phyloP scores from a whole-genome alignment of 2,797 vertebrate genomes.

The Cossypha caffra region DNA sequence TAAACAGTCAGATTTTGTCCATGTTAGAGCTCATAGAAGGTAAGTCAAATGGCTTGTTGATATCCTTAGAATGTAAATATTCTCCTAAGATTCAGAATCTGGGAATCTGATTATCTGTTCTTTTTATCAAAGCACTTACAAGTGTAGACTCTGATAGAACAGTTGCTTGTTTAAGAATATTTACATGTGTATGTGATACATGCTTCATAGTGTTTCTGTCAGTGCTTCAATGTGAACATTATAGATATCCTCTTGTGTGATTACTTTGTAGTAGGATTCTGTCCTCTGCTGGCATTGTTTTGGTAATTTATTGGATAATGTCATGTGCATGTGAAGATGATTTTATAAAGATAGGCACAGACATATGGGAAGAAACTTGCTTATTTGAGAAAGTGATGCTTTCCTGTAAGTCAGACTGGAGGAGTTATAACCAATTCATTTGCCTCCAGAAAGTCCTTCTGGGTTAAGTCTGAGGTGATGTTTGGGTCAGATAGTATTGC shows the following conservation, averaged over 20 bases:
- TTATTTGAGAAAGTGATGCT: not conserved
- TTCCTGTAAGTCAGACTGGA: not conserved
- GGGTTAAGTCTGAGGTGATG: not conserved
- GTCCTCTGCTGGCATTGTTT: conserved; percentile 54
- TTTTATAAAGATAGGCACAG: not conserved
- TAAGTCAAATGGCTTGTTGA: conserved; percentile 78
- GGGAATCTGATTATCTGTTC: not conserved
- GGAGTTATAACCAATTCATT: not conserved
- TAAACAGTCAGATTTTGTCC: conserved; percentile 74
- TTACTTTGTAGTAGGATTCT: conserved; percentile 51
- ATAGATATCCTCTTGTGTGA: not conserved
- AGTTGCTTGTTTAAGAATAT: conserved; percentile 10
- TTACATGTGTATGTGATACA: not conserved
- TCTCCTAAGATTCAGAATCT: not conserved
- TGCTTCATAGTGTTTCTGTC: not conserved
- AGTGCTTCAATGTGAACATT: not conserved
- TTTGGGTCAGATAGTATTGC: not conserved
- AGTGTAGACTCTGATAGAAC: not conserved
- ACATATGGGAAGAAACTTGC: not conserved
- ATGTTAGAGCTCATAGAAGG: conserved; percentile 98
- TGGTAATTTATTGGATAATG: conserved; percentile 14
- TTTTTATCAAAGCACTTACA: conserved; percentile 2
- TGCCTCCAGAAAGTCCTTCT: not conserved
- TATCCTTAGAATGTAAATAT: conserved; percentile 28
- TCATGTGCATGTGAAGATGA: not conserved